Conservation (phyloP, 2,888 invertebrate genomes). For the Mesorhabditis sp. region DNA sequence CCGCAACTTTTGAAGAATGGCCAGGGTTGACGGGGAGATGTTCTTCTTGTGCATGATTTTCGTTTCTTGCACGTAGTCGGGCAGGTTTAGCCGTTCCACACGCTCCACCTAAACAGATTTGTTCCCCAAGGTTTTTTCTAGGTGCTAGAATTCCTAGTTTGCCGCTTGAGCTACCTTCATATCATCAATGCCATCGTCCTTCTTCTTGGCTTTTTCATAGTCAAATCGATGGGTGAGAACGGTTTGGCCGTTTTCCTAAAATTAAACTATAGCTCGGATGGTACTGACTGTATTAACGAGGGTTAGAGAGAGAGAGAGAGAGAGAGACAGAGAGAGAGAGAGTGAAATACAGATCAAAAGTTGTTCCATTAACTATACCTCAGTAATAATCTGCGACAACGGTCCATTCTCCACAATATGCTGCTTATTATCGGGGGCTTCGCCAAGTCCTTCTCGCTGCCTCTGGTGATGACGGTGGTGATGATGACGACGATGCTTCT, state of each 20-base stretch:
- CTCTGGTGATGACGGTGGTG: no score
- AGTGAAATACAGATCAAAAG: no score
- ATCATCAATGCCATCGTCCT: not conserved
- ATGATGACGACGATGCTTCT: no score
- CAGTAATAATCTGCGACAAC: not conserved
- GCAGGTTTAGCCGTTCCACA: not conserved
- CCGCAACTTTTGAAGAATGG: not conserved
- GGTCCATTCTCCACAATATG: not conserved
- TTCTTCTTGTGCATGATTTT: not conserved
- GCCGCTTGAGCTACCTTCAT: not conserved
- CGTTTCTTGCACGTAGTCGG: conserved; percentile 6
- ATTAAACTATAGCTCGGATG: not conserved
- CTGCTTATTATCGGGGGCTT: not conserved
- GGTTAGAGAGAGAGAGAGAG: no score
- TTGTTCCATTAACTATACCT: not conserved
- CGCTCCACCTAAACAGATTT: not conserved
- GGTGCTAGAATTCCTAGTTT: not conserved
- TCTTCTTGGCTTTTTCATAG: not conserved
- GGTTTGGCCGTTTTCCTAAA: not conserved
- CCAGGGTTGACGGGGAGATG: not conserved
- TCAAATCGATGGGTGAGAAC: not conserved
- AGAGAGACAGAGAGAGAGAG: no score
- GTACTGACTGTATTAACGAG: no score
- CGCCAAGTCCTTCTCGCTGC: no score
- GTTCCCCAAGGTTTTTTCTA: not conserved